Percentiles rank a stretch among this genome's conserved stretches.
phyloP scores from a whole-genome alignment of 2,113 vertebrate genomes.

The Otus sunia region DNA sequence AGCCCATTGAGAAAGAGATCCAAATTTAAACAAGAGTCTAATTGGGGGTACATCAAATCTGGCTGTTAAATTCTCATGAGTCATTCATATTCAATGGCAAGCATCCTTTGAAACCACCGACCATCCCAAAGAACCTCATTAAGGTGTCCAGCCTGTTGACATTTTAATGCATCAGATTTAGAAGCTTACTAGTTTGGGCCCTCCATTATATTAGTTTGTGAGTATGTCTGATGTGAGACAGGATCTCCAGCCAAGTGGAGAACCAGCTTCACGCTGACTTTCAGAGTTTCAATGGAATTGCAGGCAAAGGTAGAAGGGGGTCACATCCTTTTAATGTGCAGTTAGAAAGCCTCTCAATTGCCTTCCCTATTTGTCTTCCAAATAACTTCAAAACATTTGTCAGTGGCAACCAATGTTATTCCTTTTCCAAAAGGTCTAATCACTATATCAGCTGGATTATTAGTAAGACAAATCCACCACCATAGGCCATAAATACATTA shows the following conservation, averaged over 20 bases:
- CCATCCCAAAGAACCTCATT: neutral
- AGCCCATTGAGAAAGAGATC: fast-evolving
- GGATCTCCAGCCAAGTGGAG: neutral
- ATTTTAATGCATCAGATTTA: neutral
- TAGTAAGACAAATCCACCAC: neutral
- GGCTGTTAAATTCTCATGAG: neutral
- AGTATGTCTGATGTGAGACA: neutral
- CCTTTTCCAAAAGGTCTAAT: neutral
- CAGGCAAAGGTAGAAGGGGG: neutral
- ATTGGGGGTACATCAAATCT: fast-evolving
- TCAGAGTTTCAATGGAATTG: neutral
- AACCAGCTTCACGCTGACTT: neutral
- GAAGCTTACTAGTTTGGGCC: neutral
- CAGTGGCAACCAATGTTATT: neutral
- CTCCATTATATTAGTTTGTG: neutral
- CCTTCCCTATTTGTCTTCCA: neutral
- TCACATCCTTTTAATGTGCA: neutral
- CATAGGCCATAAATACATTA: neutral
- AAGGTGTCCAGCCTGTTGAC: neutral
- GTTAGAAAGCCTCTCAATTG: neutral
- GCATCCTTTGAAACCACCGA: neutral
- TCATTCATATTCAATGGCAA: neutral
- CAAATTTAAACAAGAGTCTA: neutral
- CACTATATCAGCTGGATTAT: neutral
- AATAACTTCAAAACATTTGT: neutral